These are phyloP conservation scores for Strigamia maritima DNA, from an alignment of 2,888 invertebrate species.

Conservation along the genomic window DNA sequence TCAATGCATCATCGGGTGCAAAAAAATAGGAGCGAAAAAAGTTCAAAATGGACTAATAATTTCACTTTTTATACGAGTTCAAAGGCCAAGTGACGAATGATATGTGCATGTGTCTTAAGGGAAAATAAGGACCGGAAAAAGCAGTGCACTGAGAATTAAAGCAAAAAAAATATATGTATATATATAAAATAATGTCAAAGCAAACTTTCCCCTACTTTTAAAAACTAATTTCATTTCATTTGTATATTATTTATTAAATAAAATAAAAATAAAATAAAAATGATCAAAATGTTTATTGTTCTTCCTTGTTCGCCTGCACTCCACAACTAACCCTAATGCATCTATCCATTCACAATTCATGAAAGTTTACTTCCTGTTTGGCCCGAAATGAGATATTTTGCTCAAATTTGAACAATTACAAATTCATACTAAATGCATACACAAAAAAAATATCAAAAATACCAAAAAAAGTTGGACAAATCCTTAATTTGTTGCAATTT, in stretches of 20 bases:
- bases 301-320: neutral
- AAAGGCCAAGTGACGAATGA: constrained; percentile 6
- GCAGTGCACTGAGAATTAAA: neutral
- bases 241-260: neutral
- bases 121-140: neutral
- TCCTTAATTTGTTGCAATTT: neutral
- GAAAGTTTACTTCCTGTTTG: constrained; percentile 19
- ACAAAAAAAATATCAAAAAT: no score
- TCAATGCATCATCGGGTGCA: neutral
- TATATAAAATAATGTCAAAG: neutral
- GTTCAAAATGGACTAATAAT: neutral
- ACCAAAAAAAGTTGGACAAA: neutral
- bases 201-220: neutral
- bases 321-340: neutral
- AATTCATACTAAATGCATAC: neutral
- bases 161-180: neutral
- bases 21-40: neutral
- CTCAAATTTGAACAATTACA: neutral
- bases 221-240: neutral
- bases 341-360: neutral
- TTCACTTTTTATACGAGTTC: neutral
- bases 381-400: neutral
- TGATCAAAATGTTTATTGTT: neutral
- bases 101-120: constrained; percentile 7
- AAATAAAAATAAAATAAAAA: neutral